Base-by-base conservation (phyloP, 2,797 vertebrate genomes). In the Gambusia yucatana region DNA sequence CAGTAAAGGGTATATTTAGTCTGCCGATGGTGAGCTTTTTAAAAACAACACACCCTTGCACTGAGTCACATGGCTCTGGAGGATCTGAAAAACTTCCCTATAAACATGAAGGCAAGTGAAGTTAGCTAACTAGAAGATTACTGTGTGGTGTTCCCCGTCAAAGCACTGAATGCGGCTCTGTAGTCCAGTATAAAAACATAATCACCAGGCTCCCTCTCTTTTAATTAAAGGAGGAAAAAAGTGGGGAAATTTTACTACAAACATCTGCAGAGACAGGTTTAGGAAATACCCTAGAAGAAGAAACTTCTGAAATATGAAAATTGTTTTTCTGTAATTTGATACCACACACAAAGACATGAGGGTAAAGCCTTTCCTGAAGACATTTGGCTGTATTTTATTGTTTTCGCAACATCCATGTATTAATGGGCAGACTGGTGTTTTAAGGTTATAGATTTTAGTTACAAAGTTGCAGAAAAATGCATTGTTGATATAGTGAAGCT, bases 1-100 rank as follows among this genome's bases (percentile, higher is more conserved):
- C 91, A 92, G 93, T 92, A 94, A 95, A 94, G 91, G 90, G 89
- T 96, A 95, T 96, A 96, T 95, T 96, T 96, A 96, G 93, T 92
- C 87, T 75, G 84, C 82, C 78, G 91, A 94, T 92, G 91, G 93
- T 88, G 81, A 90, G 88, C 88, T 91, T 92, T 93, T 91, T 86
- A 92, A 93, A 94, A 94, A 94, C 88, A 93, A 94, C 93, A 95
- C 93, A 55, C 93, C 90, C 93, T 90, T 91, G 85, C 79, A 77
- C 84, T 70, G 82, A 83, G 89, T 95, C 94, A 94, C 91, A 73
- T 92, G 93, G 91, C 61, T 73, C 74, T 67, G 36, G 36, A 85
- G 77, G 87, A 90, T 88, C 85, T 91, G 86, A 92, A 92, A 92
- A 93, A 87, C 74, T 14, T 86, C 81, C 88, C 84, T 78, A 88